Conservation (phyloP, 2,113 vertebrate species). For the Gymnocephalus cernua region DNA sequence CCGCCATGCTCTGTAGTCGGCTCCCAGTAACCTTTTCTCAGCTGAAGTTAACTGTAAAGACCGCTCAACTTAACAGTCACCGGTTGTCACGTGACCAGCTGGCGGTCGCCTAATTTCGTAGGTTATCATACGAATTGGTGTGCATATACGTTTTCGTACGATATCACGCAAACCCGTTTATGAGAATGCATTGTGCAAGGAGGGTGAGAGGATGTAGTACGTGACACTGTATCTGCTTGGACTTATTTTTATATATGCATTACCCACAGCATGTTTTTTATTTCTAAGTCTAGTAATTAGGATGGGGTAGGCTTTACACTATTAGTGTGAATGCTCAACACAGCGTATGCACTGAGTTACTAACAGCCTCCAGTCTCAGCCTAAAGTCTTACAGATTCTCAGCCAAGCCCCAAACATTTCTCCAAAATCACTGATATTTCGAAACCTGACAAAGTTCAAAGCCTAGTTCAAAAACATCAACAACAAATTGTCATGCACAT, state of each 20-base stretch:
- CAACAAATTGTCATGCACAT: constrained; percentile 35
- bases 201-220: constrained; percentile 17
- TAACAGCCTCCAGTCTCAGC: not conserved
- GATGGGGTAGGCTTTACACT: not conserved
- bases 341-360: not conserved
- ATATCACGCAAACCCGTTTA: no score
- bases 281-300: not conserved
- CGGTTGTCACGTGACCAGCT: no score
- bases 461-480: constrained; percentile 36
- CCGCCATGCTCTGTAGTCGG: no score
- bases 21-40: no score
- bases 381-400: not conserved
- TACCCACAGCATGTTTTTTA: not conserved
- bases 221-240: constrained; percentile 24
- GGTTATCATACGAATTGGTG: no score
- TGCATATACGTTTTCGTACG: no score
- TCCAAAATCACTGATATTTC: constrained; percentile 14
- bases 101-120: no score
- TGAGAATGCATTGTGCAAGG: constrained; percentile 14
- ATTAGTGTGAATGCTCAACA: not conserved
- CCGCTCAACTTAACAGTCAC: no score
- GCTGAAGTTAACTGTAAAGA: no score
- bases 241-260: not conserved
- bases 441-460: constrained; percentile 25
- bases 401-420: not conserved